A percentile compares a stretch with the other conserved stretches of the same genome.
Conservation (phyloP, 2,113 vertebrate species). For the Tetraodon nigroviridis region DNA sequence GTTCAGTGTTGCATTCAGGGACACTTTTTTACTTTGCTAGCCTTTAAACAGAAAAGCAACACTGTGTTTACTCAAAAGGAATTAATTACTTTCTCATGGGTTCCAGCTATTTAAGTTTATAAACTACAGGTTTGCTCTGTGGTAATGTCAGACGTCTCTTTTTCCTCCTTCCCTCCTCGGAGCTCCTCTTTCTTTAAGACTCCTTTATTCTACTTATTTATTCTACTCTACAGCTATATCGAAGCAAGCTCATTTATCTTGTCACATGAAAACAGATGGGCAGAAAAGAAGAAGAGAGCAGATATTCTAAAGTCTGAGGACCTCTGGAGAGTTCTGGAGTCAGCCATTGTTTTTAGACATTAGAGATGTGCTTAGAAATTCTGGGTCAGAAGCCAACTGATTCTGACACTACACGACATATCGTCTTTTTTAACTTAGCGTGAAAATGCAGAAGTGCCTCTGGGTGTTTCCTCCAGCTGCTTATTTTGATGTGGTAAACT, state of each 20-base stretch:
- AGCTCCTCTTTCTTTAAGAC: constrained; percentile 1
- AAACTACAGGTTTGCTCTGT: constrained; percentile 18
- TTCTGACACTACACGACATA: constrained; percentile 42
- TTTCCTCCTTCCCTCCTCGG: constrained; percentile 40
- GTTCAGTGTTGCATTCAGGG: neutral
- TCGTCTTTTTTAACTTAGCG: constrained; percentile 30
- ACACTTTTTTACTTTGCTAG: constrained; percentile 17
- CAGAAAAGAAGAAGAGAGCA: constrained; percentile 31
- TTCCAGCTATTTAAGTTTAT: constrained; percentile 23
- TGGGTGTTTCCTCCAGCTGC: constrained; percentile 41
- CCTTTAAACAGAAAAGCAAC: constrained; percentile 44
- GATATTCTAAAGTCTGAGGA: constrained; percentile 44
- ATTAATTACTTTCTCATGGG: no score
- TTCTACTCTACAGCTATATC: constrained; percentile 40
- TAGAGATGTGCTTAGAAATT: constrained; percentile 53
- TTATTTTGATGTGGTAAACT: constrained; percentile 19
- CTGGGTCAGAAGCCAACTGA: constrained; percentile 55
- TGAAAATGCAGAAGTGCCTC: constrained; percentile 41
- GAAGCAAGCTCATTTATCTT: constrained; percentile 65
- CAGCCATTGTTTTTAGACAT: constrained; percentile 56
- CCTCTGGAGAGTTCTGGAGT: constrained; percentile 42
- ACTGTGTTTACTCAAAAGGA: constrained; percentile 6
- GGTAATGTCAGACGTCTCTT: constrained; percentile 28
- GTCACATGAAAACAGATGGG: constrained; percentile 56
- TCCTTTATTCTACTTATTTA: constrained; percentile 11